Evolutionary conservation across 2,888 invertebrate species (phyloP).

Genomic region (Himalopsyche japonica): DNA sequence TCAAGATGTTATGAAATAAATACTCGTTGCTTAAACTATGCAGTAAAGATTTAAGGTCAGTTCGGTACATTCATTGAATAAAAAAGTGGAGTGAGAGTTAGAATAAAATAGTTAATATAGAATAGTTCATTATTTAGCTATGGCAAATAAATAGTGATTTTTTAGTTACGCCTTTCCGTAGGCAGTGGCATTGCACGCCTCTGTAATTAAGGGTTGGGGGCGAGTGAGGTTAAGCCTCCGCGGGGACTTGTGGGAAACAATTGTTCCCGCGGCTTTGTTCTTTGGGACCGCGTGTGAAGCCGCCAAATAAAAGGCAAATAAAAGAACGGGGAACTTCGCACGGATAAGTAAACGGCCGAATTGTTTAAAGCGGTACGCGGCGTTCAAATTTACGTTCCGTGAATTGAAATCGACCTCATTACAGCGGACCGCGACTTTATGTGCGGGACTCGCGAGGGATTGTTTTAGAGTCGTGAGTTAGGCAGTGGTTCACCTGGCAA

Average conservation of each 20-base stretch:
- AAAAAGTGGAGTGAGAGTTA: no score
- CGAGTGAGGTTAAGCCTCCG: neutral
- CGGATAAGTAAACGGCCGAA: constrained; percentile 29
- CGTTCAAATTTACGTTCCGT: constrained; percentile 36
- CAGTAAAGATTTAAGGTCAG: no score
- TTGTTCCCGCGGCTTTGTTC: neutral
- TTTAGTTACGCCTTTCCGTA: no score
- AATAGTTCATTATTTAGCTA: no score
- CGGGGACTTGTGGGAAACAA: neutral
- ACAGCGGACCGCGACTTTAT: constrained; percentile 4
- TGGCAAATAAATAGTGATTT: no score
- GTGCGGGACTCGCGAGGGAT: neutral
- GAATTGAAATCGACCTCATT: constrained; percentile 40
- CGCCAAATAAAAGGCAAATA: neutral
- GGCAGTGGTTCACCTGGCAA: neutral
- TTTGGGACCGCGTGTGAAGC: neutral
- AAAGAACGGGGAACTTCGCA: neutral
- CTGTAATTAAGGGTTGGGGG: neutral
- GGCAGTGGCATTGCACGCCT: neutral
- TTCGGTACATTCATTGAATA: no score
- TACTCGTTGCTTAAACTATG: no score
- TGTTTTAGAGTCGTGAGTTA: neutral
- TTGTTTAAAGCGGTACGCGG: constrained; percentile 38
- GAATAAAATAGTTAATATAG: no score
- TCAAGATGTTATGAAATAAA: no score